Conservation (phyloP, 53 echinoderm and acorn worm species). For the Holothuria scabra region DNA sequence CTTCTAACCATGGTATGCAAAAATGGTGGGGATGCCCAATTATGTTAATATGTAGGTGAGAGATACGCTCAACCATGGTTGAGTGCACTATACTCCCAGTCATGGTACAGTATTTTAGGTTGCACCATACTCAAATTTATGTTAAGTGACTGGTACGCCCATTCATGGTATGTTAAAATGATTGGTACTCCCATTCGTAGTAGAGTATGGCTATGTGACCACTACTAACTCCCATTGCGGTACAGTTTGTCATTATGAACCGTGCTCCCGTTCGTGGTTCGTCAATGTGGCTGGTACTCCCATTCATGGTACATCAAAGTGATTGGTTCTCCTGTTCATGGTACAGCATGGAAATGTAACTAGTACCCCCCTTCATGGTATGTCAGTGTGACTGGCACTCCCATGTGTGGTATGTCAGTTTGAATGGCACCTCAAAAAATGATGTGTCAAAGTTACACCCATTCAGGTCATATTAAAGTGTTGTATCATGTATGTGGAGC, state of each 20-base stretch:
- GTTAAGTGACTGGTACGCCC: background rate
- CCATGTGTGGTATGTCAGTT: too few relatives aligned
- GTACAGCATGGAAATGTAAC: too few relatives aligned
- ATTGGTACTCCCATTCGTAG: background rate
- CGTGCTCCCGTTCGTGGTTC: background rate
- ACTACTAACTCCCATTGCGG: background rate
- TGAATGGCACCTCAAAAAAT: too few relatives aligned
- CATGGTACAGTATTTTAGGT: too few relatives aligned
- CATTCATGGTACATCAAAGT: background rate
- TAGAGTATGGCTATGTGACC: background rate
- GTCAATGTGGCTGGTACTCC: background rate
- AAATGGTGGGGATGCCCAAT: background rate
- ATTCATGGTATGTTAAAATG: background rate
- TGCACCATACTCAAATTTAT: too few relatives aligned
- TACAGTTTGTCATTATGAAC: background rate
- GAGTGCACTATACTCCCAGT: too few relatives aligned
- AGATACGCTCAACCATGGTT: too few relatives aligned
- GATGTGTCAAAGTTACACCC: too few relatives aligned
- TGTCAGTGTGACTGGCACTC: too few relatives aligned
- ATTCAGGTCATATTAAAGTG: background rate
- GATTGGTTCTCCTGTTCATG: background rate
- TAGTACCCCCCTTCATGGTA: too few relatives aligned
- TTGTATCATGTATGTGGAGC: too few relatives aligned
- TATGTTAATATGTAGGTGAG: too few relatives aligned
- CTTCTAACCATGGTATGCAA: background rate